Evolutionary conservation across 2,888 invertebrate species (phyloP).

Genomic region (Philereme transversata): DNA sequence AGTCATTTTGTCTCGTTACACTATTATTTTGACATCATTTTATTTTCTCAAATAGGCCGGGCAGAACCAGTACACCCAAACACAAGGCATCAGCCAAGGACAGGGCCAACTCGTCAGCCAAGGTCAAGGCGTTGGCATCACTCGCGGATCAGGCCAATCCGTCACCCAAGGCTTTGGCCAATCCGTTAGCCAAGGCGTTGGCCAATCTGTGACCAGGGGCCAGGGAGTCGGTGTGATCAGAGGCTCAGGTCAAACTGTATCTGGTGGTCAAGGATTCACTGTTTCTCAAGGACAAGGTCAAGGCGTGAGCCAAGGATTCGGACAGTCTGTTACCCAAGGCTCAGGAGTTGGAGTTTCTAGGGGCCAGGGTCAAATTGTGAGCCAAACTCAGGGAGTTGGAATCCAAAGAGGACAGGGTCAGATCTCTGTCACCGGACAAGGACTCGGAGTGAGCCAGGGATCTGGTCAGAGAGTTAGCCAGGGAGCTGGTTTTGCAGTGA

Average conservation of each 20-base stretch:
- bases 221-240: conserved; percentile 32
- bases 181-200: conserved; percentile 36
- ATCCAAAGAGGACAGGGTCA: conserved; percentile 29
- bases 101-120: conserved; percentile 31
- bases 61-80: conserved; percentile 40
- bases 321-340: conserved; percentile 31
- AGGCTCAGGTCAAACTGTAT: conserved; percentile 34
- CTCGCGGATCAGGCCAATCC: conserved; percentile 34
- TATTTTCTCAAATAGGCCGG: conserved; percentile 30
- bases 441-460: conserved; percentile 32
- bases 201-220: conserved; percentile 35
- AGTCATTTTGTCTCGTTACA: too few relatives aligned
- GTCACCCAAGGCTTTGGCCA: conserved; percentile 37
- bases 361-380: conserved; percentile 29
- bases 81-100: conserved; percentile 40
- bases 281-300: conserved; percentile 22
- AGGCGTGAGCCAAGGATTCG: conserved; percentile 35
- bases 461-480: conserved; percentile 35
- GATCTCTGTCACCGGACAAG: conserved; percentile 32
- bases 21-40: not conserved
- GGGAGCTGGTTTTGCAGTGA: conserved; percentile 30
- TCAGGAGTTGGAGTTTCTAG: conserved; percentile 17
- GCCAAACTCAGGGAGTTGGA: conserved; percentile 26
- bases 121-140: conserved; percentile 35
- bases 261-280: conserved; percentile 35